Percentiles rank a stretch among this genome's conserved stretches.
Conservation (phyloP, 2,113 vertebrate genomes). For the Apodemus speciosus region DNA sequence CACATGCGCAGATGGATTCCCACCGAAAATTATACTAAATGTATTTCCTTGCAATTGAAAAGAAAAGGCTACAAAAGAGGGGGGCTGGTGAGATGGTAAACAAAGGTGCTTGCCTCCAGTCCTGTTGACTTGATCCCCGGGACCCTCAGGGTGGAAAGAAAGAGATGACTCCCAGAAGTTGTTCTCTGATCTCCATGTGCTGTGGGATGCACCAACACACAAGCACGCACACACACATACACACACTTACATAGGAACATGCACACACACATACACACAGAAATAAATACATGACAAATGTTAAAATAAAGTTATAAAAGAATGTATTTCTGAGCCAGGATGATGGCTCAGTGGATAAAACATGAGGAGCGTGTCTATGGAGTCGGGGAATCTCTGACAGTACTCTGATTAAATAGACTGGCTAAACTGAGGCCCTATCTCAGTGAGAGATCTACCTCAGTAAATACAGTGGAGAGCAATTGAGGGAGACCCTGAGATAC, state of each 20-base stretch:
- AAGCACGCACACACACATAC: neutral
- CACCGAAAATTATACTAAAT: rapidly evolving
- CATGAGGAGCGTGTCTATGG: neutral
- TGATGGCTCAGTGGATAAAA: neutral
- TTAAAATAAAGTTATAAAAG: neutral
- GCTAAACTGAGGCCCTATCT: neutral
- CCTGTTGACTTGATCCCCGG: neutral
- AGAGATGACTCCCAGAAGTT: neutral
- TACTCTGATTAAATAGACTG: neutral
- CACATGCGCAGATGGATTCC: rapidly evolving
- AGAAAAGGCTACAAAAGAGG: neutral
- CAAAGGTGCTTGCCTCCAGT: neutral
- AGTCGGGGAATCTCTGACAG: neutral
- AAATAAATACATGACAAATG: neutral
- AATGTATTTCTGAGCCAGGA: neutral
- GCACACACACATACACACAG: neutral
- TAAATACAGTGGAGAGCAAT: neutral
- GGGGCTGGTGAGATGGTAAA: neutral
- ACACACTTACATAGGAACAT: neutral
- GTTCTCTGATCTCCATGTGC: neutral
- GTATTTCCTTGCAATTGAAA: neutral
- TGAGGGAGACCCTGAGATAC: neutral
- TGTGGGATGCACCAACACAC: neutral
- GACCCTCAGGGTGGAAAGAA: neutral
- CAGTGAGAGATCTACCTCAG: too few species aligned